A percentile compares a stretch with the other conserved stretches of the same genome.
These are phyloP conservation scores for Hermatobates lingyangjiaoensis DNA, from an alignment of 1,140 invertebrate genomes.

Conservation along the genomic window DNA sequence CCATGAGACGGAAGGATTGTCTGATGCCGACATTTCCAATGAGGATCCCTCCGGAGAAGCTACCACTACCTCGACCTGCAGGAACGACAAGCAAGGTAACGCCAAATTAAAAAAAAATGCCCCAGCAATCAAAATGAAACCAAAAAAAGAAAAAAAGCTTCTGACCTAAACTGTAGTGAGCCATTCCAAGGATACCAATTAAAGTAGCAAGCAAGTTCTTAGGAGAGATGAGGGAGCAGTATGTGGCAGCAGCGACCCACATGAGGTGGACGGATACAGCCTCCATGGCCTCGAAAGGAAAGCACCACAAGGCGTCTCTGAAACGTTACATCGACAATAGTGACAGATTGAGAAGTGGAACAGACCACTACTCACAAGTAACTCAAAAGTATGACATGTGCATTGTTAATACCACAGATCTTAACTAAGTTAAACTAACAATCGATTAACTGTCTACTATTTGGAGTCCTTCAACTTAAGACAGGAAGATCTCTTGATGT, in stretches of 20 bases:
- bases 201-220: conserved; percentile 59
- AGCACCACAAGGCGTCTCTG: conserved; percentile 66
- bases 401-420: no score
- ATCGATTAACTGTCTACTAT: no score
- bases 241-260: conserved; percentile 74
- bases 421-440: no score
- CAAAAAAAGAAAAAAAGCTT: neutral
- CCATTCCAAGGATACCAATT: conserved; percentile 61
- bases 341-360: no score
- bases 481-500: no score
- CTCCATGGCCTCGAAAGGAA: conserved; percentile 71
- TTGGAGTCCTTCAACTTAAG: no score
- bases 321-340: no score
- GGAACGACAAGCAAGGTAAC: no score
- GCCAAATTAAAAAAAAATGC: no score
- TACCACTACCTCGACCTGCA: conserved; percentile 50
- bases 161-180: conserved; percentile 59
- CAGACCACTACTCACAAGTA: no score
- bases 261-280: conserved; percentile 67
- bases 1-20: conserved; percentile 56
- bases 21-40: conserved; percentile 50
- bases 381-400: no score
- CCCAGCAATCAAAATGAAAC: neutral
- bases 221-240: conserved; percentile 58
- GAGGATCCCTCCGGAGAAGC: conserved; percentile 56